phyloP scores from a whole-genome alignment of 2,113 vertebrate species.

The Myxocyprinus asiaticus region DNA sequence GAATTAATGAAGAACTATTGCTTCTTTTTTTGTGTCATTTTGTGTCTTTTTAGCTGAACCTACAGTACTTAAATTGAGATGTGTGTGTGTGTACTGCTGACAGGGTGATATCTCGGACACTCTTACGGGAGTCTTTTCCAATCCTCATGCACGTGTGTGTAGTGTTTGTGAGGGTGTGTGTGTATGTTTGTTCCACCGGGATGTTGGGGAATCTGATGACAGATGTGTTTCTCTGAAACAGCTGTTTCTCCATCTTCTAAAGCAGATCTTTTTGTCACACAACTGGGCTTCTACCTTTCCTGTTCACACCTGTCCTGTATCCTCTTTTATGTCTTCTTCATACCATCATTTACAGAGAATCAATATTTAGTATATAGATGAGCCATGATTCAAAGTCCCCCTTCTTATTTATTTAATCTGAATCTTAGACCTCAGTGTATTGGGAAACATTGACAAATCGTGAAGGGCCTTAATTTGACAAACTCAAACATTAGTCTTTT shows the following conservation, averaged over 20 bases:
- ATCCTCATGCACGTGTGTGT: not conserved
- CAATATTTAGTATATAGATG: not conserved
- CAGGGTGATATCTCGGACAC: slow-evolving; percentile 25
- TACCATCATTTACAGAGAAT: not conserved
- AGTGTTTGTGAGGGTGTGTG: slow-evolving; percentile 5
- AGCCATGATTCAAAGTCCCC: not conserved
- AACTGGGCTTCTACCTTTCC: not conserved
- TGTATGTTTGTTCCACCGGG: not conserved
- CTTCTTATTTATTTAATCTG: not conserved
- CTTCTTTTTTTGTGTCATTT: too few relatives aligned
- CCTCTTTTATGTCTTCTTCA: slow-evolving; percentile 51
- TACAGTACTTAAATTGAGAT: too few relatives aligned
- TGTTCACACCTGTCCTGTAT: slow-evolving; percentile 44
- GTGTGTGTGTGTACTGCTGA: slow-evolving; percentile 16
- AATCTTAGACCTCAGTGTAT: not conserved
- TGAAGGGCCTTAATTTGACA: too few relatives aligned
- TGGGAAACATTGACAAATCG: too few relatives aligned
- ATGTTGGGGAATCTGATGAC: slow-evolving; percentile 25
- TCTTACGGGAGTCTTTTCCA: slow-evolving; percentile 3
- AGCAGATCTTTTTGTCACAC: slow-evolving; percentile 28
- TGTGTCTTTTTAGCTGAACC: too few relatives aligned
- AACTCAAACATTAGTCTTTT: too few relatives aligned
- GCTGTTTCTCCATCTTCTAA: not conserved
- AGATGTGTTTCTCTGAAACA: slow-evolving; percentile 12
- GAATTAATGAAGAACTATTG: too few relatives aligned